Conservation (phyloP, 1,140 invertebrate genomes). For the Anadara kagoshimensis region DNA sequence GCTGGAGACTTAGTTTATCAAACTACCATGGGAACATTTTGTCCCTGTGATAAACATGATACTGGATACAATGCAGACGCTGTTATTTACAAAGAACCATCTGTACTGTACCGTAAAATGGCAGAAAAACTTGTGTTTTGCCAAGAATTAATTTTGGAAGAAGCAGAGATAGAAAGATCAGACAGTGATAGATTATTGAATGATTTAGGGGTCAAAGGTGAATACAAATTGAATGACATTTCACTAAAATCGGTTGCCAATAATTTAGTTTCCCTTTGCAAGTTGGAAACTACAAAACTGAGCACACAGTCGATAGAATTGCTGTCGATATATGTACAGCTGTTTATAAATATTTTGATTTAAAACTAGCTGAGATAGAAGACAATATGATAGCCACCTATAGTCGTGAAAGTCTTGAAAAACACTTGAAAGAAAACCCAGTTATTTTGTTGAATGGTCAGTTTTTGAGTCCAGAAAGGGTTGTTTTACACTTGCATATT, state of each 20-base stretch:
- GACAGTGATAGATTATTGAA: no score
- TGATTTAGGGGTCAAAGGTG: slow-evolving; percentile 8
- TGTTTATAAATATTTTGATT: no score
- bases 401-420: slow-evolving; percentile 16
- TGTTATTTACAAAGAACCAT: no score
- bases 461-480: slow-evolving; percentile 30
- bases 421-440: slow-evolving; percentile 6
- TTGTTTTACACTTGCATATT: slow-evolving; percentile 15
- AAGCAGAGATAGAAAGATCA: no score
- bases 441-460: slow-evolving; percentile 21
- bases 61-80: no score
- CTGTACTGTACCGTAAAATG: no score
- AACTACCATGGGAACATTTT: no score
- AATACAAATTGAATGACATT: slow-evolving; percentile 1
- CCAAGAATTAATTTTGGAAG: no score
- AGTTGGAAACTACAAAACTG: slow-evolving; percentile 2
- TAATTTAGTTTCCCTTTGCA: slow-evolving; percentile 27
- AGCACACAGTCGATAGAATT: no score
- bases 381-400: not conserved
- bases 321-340: no score
- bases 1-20: not conserved
- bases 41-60: no score
- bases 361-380: not conserved
- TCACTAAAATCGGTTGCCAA: slow-evolving; percentile 34
- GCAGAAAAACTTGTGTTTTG: no score